phyloP scores from a whole-genome alignment of 2,888 invertebrate species.

The Oligia fasciuncula region DNA sequence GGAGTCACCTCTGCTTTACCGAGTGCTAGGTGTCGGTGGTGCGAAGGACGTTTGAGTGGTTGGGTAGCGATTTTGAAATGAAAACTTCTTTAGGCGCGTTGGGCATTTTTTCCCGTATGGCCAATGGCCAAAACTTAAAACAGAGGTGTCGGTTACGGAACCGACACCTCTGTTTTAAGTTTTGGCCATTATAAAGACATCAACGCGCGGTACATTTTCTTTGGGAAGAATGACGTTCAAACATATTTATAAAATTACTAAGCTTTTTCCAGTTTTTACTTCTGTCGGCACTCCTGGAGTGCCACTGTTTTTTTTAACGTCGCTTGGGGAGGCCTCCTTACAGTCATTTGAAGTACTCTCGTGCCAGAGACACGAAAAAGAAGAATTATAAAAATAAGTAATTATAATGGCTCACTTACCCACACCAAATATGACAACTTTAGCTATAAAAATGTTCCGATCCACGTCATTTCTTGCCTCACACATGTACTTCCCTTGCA shows the following conservation, averaged over 20 bases:
- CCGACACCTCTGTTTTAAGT: too few relatives aligned
- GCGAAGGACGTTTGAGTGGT: neutral
- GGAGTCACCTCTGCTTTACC: neutral
- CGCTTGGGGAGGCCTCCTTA: neutral
- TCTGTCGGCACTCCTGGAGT: too few relatives aligned
- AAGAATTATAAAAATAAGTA: neutral
- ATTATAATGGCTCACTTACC: constrained; percentile 61
- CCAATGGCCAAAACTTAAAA: too few relatives aligned
- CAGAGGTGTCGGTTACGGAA: too few relatives aligned
- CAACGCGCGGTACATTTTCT: too few relatives aligned
- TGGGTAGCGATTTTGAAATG: neutral
- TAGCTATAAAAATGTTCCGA: constrained; percentile 59
- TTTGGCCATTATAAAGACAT: too few relatives aligned
- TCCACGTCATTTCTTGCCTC: constrained; percentile 65
- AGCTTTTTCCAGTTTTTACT: too few relatives aligned
- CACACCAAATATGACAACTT: constrained; percentile 67
- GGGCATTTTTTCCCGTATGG: too few relatives aligned
- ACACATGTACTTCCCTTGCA: constrained; percentile 69
- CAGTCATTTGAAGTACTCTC: neutral
- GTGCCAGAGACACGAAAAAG: neutral
- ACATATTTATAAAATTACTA: too few relatives aligned
- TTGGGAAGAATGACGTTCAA: too few relatives aligned
- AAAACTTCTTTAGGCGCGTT: too few relatives aligned
- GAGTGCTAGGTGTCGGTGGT: neutral
- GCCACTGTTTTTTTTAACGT: neutral